Base-by-base conservation (phyloP, 2,113 vertebrate species). In the Cranoglanis bouderius region DNA sequence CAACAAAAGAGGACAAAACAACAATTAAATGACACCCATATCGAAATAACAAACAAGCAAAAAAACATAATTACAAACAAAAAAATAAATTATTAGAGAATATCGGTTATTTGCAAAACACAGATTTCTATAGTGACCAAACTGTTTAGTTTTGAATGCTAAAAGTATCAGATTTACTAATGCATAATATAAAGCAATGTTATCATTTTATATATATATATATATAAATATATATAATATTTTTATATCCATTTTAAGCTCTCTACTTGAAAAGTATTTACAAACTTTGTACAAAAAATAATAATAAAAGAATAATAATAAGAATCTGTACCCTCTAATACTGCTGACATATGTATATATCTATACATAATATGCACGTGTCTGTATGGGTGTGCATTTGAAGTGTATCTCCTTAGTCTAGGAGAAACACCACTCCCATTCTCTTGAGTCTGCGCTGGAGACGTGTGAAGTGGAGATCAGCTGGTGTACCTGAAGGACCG, bases 371-470 rank as follows among this genome's bases (percentile, higher is more conserved):
- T 38, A 16, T 72, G 14, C 7, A n/a, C 13, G 49, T 74, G 29
- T 80, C 38, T n/a, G 40, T 13, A 16, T 32, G 38, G 13, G 24
- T 35, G 10, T 21, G 16, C 57, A 24, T 84, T 67, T 85, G 26
- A 14, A 82, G 24, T 49, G 38, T n/a, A 38, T 24, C 8, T 57
- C 40, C 49, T 63, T 89, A 94, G 38, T 92, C 87, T 78, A 26
- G 51, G 24, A 90, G 92, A 81, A 95, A 94, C 77, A 95, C 92
- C n/a, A 92, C 43, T 1, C 93, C 94, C 88, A 91, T 94, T 90
- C 95, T 94, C 91, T 57, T 95, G 87, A 95, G 92, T 0, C 91
- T 94, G 74, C 89, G 92, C 89, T 92, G 93, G 90, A 94, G 93
- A 63, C 82, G 61, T 40, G 87, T 87, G 43, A 85, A 65, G 29